Conservation (phyloP, 2,113 vertebrate species). For the Himantopus leucocephalus region DNA sequence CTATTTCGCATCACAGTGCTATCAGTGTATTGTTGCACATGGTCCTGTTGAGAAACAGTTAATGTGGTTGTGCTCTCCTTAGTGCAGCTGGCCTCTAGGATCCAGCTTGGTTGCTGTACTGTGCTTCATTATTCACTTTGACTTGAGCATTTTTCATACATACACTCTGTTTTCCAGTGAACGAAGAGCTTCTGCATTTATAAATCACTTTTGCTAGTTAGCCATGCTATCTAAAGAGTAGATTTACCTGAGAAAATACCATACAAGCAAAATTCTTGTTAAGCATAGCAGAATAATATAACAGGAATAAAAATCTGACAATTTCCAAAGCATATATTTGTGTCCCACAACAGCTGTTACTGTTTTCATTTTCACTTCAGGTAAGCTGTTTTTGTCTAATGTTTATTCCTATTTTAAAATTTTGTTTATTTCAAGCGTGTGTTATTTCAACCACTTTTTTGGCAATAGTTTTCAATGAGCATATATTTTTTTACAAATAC, state of each 20-base stretch:
- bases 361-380: constrained; percentile 15
- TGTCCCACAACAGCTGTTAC: background rate
- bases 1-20: background rate
- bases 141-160: background rate
- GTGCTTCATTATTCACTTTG: background rate
- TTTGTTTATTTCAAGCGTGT: background rate
- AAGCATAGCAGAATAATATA: background rate
- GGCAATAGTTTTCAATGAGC: background rate
- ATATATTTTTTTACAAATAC: background rate
- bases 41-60: background rate
- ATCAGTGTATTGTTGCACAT: background rate
- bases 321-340: background rate
- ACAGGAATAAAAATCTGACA: background rate
- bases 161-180: background rate
- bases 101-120: background rate
- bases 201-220: background rate
- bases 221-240: background rate
- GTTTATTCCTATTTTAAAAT: background rate
- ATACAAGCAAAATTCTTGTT: constrained; percentile 2
- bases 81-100: background rate
- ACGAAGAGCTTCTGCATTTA: background rate
- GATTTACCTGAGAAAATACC: background rate
- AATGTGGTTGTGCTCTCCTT: background rate
- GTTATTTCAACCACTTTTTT: background rate
- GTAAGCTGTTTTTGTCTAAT: background rate